These are phyloP conservation scores for Lordiphosa stackelbergi DNA, from an alignment of 1,140 invertebrate genomes.

Conservation along the genomic window DNA sequence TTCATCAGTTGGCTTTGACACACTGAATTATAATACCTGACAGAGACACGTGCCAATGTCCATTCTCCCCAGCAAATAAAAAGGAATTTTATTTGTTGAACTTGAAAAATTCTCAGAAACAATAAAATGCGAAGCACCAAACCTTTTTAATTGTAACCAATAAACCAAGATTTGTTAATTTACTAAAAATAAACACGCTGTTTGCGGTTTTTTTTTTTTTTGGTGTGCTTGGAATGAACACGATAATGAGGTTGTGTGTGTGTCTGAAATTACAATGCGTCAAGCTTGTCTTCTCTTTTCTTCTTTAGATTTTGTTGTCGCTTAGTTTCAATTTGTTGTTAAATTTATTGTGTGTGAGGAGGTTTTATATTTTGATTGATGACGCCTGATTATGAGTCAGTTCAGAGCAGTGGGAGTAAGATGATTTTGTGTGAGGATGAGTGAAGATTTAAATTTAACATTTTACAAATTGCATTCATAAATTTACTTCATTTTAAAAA, in stretches of 20 bases:
- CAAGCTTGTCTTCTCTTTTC: constrained; percentile 3
- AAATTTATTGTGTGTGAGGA: constrained; percentile 10
- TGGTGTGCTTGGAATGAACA: neutral
- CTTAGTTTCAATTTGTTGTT: constrained; percentile 33
- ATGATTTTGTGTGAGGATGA: constrained; percentile 22
- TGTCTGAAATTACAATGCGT: constrained; percentile 12
- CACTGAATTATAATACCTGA: constrained; percentile 45
- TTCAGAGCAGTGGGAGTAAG: constrained; percentile 32
- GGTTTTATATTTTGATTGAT: constrained; percentile 54
- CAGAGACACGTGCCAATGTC: constrained; percentile 19
- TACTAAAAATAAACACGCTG: constrained; percentile 41
- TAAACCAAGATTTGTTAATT: constrained; percentile 36
- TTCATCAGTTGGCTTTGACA: constrained; percentile 51
- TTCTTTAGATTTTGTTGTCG: neutral
- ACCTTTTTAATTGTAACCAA: constrained; percentile 62
- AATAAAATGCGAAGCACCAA: constrained; percentile 26
- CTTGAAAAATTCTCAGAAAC: constrained; percentile 47
- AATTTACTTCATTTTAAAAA: too few species aligned
- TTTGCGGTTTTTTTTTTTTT: constrained; percentile 3
- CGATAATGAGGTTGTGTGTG: neutral
- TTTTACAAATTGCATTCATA: too few species aligned
- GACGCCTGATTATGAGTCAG: constrained; percentile 61
- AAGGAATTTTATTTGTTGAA: constrained; percentile 53
- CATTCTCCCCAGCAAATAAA: constrained; percentile 20
- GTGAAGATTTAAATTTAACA: constrained; percentile 19